Evolutionary conservation across 2,113 vertebrate genomes (phyloP).

Genomic region (Mustelus asterias): DNA sequence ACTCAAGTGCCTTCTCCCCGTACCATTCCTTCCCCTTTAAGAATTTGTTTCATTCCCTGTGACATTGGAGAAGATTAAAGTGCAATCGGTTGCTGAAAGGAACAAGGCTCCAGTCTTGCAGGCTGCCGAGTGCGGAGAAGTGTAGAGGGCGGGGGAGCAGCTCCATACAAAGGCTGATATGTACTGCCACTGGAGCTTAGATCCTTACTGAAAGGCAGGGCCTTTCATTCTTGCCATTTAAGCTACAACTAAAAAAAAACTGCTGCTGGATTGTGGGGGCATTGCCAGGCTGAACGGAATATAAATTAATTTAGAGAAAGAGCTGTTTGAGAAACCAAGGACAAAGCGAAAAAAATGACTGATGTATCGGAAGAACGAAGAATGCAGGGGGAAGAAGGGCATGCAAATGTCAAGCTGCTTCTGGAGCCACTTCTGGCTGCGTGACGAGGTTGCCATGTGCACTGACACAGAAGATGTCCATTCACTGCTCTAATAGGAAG

Average conservation of each 20-base stretch:
- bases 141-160: background rate
- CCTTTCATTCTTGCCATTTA: background rate
- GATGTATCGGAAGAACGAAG: background rate
- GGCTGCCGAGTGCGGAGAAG: background rate
- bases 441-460: background rate
- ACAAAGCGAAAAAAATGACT: background rate
- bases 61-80: background rate
- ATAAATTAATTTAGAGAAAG: background rate
- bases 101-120: background rate
- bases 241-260: background rate
- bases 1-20: background rate
- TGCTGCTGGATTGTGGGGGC: background rate
- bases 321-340: background rate
- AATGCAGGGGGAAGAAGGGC: conserved; percentile 15
- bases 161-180: background rate
- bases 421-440: background rate
- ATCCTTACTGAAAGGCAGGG: background rate
- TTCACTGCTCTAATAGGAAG: background rate
- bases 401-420: background rate
- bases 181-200: background rate
- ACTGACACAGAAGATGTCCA: background rate
- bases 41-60: background rate
- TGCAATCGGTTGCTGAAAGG: background rate
- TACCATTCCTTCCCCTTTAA: background rate
- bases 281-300: background rate